Conservation (phyloP, 1,140 invertebrate species). For the Carcinoscorpius rotundicauda region DNA sequence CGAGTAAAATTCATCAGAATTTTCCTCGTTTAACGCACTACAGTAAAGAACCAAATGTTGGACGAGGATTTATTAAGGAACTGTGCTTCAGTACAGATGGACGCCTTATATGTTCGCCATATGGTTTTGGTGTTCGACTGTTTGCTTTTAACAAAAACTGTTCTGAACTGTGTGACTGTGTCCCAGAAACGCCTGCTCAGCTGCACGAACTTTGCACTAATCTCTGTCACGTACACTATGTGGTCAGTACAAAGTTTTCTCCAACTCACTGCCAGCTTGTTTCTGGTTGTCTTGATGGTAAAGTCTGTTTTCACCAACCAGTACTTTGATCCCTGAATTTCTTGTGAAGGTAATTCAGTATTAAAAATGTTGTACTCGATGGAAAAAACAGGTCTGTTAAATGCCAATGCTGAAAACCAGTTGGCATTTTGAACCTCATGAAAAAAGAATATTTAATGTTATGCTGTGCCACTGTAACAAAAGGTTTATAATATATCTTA, state of each 20-base stretch:
- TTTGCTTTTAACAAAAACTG: conserved; percentile 64
- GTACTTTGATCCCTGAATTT: conserved; percentile 30
- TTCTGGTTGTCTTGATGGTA: conserved; percentile 73
- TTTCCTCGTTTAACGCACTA: conserved; percentile 65
- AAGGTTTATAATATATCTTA: too few species aligned
- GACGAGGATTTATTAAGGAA: conserved; percentile 65
- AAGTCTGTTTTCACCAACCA: conserved; percentile 81
- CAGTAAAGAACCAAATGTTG: conserved; percentile 73
- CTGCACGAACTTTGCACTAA: conserved; percentile 52
- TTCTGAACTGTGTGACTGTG: conserved; percentile 59
- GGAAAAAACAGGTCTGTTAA: too few species aligned
- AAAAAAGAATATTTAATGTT: too few species aligned
- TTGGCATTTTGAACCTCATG: too few species aligned
- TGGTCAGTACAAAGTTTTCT: conserved; percentile 84
- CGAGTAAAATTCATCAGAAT: conserved; percentile 51
- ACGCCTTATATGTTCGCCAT: conserved; percentile 75
- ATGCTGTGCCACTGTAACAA: too few species aligned
- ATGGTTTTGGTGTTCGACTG: conserved; percentile 65
- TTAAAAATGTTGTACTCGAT: too few species aligned
- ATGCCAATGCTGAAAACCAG: too few species aligned
- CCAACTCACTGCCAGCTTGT: conserved; percentile 70
- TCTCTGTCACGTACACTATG: conserved; percentile 62
- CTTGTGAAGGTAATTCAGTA: too few species aligned
- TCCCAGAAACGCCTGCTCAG: conserved; percentile 35
- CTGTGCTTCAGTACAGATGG: conserved; percentile 80